These are phyloP conservation scores for Capra hircus DNA, from an alignment of 2,113 vertebrate species.

Conservation along the genomic window DNA sequence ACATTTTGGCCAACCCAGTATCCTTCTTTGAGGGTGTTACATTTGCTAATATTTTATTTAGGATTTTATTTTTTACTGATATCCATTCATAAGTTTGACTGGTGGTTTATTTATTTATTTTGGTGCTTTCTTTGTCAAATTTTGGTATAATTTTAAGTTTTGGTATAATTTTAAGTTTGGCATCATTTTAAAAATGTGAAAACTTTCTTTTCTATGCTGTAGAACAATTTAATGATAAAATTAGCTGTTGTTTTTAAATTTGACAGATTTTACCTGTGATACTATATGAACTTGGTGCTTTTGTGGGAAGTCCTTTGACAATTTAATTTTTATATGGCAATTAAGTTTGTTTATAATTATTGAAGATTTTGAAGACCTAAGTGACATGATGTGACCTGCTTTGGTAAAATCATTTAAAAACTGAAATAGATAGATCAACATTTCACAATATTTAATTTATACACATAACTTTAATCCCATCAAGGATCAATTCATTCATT, in stretches of 20 bases:
- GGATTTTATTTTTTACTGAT: neutral
- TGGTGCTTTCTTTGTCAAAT: neutral
- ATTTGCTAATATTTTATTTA: neutral
- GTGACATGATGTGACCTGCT: neutral
- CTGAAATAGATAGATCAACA: neutral
- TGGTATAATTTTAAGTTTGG: neutral
- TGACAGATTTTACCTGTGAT: neutral
- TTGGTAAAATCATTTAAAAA: slow-evolving; percentile 4
- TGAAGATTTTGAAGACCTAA: neutral
- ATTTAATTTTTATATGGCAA: neutral
- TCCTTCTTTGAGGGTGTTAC: neutral
- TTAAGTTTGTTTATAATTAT: neutral
- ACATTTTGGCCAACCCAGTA: neutral
- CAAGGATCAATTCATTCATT: neutral
- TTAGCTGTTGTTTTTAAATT: neutral
- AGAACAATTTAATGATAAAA: neutral
- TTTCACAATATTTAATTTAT: neutral
- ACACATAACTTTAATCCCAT: neutral
- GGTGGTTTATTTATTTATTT: neutral
- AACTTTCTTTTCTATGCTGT: neutral
- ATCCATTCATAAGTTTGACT: neutral
- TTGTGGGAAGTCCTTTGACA: neutral
- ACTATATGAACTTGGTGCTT: neutral
- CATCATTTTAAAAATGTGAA: neutral
- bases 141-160: neutral